A percentile compares a stretch with the other conserved stretches of the same genome.
Conservation (phyloP, 1,140 invertebrate genomes). For the Brachionus calyciflorus region DNA sequence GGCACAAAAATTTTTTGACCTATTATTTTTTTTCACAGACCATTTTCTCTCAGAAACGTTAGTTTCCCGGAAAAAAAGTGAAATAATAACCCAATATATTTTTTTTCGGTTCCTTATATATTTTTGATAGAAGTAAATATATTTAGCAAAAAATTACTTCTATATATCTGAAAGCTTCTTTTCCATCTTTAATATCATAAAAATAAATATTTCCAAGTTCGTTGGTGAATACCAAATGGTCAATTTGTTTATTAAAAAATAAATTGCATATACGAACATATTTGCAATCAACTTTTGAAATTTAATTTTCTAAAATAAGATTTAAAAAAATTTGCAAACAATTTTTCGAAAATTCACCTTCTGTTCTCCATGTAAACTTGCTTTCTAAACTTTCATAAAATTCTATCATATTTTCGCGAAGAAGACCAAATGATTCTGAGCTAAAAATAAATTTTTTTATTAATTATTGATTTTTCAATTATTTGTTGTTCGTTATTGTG, state of each 20-base stretch:
- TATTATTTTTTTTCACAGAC: too few species aligned
- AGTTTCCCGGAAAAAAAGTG: too few species aligned
- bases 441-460: background rate
- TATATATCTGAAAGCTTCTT: background rate
- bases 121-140: background rate
- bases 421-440: background rate
- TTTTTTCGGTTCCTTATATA: background rate
- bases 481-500: too few species aligned
- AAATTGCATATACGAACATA: slow-evolving; percentile 27
- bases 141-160: background rate
- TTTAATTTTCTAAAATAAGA: too few species aligned
- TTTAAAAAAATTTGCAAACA: too few species aligned
- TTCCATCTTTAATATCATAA: background rate
- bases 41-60: too few species aligned
- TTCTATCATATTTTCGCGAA: slow-evolving; percentile 23
- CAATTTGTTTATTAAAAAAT: slow-evolving; percentile 2
- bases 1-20: too few species aligned
- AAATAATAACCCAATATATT: too few species aligned
- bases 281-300: slow-evolving; percentile 2
- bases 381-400: slow-evolving; percentile 16
- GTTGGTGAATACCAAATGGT: slow-evolving; percentile 10
- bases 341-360: background rate
- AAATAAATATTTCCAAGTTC: slow-evolving; percentile 19
- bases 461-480: too few species aligned
- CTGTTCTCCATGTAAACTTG: slow-evolving; percentile 13